Conservation (phyloP, 2,888 invertebrate species). For the Tachystola acroxantha region DNA sequence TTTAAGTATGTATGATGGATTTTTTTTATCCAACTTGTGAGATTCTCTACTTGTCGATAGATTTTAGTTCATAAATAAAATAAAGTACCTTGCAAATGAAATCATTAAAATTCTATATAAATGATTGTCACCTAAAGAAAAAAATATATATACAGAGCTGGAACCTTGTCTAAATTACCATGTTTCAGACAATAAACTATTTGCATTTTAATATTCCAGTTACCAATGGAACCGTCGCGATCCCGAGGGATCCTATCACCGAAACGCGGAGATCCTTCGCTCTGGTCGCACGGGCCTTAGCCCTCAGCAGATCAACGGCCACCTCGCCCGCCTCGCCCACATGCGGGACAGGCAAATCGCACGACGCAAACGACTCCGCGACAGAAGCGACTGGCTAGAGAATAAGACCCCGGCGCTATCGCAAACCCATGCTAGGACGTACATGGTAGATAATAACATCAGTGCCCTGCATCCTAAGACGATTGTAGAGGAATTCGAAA, state of each 20-base stretch:
- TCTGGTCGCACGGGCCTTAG: constrained; percentile 63
- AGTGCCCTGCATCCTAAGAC: constrained; percentile 78
- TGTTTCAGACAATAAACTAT: too few species aligned
- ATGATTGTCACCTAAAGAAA: too few species aligned
- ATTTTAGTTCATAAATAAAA: too few species aligned
- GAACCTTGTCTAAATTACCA: too few species aligned
- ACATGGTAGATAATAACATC: constrained; percentile 70
- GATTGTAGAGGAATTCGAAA: constrained; percentile 76
- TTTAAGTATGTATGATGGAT: too few species aligned
- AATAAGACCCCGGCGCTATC: constrained; percentile 47
- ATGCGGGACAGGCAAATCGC: constrained; percentile 63
- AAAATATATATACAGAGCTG: too few species aligned
- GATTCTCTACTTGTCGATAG: too few species aligned
- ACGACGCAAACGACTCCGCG: constrained; percentile 41
- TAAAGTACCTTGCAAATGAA: too few species aligned
- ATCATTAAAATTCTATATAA: too few species aligned
- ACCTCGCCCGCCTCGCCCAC: constrained; percentile 56
- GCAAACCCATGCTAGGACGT: constrained; percentile 72
- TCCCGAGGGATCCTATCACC: constrained; percentile 62
- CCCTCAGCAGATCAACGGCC: constrained; percentile 54
- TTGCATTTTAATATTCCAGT: too few species aligned
- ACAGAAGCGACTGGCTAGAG: constrained; percentile 54
- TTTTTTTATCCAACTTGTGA: too few species aligned
- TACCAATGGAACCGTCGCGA: constrained; percentile 69
- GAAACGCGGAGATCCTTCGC: constrained; percentile 58